Evolutionary conservation across 2,888 invertebrate genomes (phyloP).

Genomic region (Dinocampus coccinellae): DNA sequence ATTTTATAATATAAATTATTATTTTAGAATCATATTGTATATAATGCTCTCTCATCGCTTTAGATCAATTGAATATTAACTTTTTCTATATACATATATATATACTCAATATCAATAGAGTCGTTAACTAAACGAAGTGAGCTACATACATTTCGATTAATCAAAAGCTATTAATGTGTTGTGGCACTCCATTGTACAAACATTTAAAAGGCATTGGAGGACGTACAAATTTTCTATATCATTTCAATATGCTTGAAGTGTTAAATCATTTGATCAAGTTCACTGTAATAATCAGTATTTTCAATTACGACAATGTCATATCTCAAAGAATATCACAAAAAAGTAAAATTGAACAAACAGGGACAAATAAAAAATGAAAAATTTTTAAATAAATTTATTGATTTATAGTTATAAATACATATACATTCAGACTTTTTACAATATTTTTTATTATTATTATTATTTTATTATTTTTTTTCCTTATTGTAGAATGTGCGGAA

Average conservation of each 20-base stretch:
- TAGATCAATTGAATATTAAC: neutral
- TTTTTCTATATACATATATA: neutral
- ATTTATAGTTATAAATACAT: neutral
- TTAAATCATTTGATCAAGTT: neutral
- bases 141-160: neutral
- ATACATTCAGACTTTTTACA: no score
- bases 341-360: constrained; percentile 32
- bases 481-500: constrained; percentile 68
- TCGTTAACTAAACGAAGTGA: neutral
- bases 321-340: constrained; percentile 14
- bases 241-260: neutral
- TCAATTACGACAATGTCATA: neutral
- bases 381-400: neutral
- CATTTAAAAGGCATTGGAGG: neutral
- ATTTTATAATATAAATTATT: neutral
- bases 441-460: neutral
- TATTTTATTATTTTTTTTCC: neutral
- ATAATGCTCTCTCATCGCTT: neutral
- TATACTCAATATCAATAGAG: neutral
- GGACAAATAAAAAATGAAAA: neutral
- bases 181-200: neutral
- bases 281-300: constrained; percentile 2
- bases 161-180: neutral
- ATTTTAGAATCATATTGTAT: neutral
- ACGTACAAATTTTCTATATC: neutral